These are phyloP conservation scores for Abrostola triplasia DNA, from an alignment of 2,888 invertebrate species.

Conservation along the genomic window DNA sequence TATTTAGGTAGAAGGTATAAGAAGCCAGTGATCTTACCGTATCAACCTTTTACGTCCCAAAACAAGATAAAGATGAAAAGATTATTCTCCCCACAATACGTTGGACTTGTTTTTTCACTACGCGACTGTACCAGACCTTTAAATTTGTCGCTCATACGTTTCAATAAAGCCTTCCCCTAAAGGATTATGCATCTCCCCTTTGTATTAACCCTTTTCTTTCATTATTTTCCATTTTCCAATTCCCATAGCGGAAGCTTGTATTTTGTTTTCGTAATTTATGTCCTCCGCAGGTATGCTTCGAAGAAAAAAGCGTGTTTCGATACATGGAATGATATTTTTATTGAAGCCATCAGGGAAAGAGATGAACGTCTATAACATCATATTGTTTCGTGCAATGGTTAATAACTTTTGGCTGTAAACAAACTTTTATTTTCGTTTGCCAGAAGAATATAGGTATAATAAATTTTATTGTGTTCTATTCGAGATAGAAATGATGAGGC, in stretches of 20 bases:
- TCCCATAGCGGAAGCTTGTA: not conserved
- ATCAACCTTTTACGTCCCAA: not conserved
- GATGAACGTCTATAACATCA: constrained; percentile 5
- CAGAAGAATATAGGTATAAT: not conserved
- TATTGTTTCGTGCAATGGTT: not conserved
- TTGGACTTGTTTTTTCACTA: too few species aligned
- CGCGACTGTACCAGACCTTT: not conserved
- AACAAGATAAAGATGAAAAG: not conserved
- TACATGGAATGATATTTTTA: constrained; percentile 3
- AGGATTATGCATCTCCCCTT: constrained; percentile 8
- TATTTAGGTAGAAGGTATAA: too few species aligned
- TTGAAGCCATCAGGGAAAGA: not conserved
- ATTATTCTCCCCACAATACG: not conserved
- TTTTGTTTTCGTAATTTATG: constrained; percentile 17
- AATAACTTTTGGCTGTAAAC: not conserved
- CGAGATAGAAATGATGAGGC: not conserved
- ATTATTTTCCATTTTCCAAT: constrained; percentile 16
- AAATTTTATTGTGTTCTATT: not conserved
- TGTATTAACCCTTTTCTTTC: constrained; percentile 19
- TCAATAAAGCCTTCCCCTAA: constrained; percentile 12
- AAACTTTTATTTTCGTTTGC: too few species aligned
- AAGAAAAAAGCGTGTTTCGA: not conserved
- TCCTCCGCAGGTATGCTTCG: constrained; percentile 1
- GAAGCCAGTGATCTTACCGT: not conserved
- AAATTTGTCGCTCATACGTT: constrained; percentile 9